Conservation (phyloP, 92 coral and sea anemone genomes). For the Palythoa grandiflora region DNA sequence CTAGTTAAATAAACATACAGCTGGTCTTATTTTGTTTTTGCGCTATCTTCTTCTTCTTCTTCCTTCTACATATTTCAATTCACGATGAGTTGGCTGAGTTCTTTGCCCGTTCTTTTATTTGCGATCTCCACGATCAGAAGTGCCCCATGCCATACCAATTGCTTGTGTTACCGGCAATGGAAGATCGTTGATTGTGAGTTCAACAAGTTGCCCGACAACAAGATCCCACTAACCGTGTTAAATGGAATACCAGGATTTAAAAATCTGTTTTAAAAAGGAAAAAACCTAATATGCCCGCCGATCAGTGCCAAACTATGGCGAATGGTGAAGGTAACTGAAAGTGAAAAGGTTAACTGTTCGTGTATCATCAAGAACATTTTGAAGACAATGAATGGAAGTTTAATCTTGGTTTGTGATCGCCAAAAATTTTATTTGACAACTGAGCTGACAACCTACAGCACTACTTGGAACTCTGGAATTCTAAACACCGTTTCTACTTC, state of each 20-base stretch:
- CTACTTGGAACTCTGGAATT: too few species aligned
- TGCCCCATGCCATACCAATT: background rate
- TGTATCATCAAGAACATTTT: background rate
- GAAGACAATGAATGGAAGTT: slow-evolving; percentile 1
- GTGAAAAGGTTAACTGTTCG: background rate
- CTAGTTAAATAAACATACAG: background rate
- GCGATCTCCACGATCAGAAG: background rate
- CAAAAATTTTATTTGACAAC: too few species aligned
- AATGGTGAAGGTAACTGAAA: background rate
- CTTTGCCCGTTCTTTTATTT: slow-evolving; percentile 4
- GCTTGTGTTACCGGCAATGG: background rate
- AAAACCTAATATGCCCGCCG: background rate
- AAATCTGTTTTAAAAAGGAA: background rate
- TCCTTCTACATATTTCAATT: background rate
- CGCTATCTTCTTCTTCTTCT: slow-evolving; percentile 4
- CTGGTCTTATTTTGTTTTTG: slow-evolving; percentile 3
- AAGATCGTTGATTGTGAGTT: background rate
- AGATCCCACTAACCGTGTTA: background rate
- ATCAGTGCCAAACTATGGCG: background rate
- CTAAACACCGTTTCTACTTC: too few species aligned
- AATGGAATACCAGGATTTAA: background rate
- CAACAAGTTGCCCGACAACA: background rate
- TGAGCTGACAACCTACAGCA: too few species aligned
- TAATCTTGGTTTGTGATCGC: too few species aligned
- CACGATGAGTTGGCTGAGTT: slow-evolving; percentile 1